Evolutionary conservation across 1,140 invertebrate species (phyloP), one percentile per base, ranked within the genome.

Genomic region (Lutraria rhynchaena): DNA sequence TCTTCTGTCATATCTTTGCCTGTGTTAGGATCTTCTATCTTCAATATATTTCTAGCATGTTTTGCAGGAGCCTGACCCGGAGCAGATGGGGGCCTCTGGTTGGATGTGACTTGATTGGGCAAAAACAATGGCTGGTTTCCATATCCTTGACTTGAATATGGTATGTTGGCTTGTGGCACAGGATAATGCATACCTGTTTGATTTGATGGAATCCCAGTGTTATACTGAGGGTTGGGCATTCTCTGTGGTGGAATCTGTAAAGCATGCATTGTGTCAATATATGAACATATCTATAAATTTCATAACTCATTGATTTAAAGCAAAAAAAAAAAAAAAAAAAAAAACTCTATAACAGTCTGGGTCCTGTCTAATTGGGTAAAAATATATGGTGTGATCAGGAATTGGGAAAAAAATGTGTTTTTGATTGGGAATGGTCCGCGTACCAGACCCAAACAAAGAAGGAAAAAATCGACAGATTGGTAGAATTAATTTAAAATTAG

Each of bases 1-100:
- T 87, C 86, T 55, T 83, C 86, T 61, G 86, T 85, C 1, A 89
- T 80, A 57, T 89, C 86, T 49, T 83, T 82, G 5, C 83, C 83
- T 1, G 87, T 86, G 61, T 82, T 86, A 29, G 89, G 89, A 76
- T 90, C 88, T 53, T 84, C 73, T 58, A 90, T 90, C 35, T 65
- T 65, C 13, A 89, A 51, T 19, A 81, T 80, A 41, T 83, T 81
- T 61, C 81, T 83, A 60, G 85, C 86, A 35, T 69, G 24, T 65
- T 65, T 74, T 15, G 51, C 51, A 55, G 41, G 37, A 15, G 46
- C 13, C 53, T 60, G 67, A 41, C 46, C 58, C 17, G 78, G 63
- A 27, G 81, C 67, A 27, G 84, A 81, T 1, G 80, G 63, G 22
- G 82, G 75, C 37, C 78, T 60, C 35, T 80, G 70, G 37, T 41